Evolutionary conservation across 2,888 invertebrate genomes (phyloP).

Genomic region (Morpho deidamia): DNA sequence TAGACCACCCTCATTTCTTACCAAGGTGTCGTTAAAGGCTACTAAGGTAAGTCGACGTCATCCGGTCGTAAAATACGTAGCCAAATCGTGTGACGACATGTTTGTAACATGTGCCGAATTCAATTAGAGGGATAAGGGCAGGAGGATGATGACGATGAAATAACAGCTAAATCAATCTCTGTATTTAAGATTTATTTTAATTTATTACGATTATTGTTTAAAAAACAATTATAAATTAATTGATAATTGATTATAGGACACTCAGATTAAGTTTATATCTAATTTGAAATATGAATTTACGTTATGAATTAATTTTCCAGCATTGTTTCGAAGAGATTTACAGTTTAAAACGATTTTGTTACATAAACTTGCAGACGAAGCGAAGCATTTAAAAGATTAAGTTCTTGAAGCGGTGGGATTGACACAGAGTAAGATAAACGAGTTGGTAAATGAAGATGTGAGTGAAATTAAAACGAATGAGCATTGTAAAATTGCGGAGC

Average conservation of each 20-base stretch:
- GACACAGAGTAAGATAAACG: conserved; percentile 21
- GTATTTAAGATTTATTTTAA: no score
- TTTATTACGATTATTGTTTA: no score
- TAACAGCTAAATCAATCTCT: no score
- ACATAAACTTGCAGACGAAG: conserved; percentile 7
- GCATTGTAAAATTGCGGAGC: conserved; percentile 4
- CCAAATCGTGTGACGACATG: no score
- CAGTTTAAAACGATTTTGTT: conserved; percentile 5
- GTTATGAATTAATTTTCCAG: not conserved
- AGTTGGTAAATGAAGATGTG: conserved; percentile 9
- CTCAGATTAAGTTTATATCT: not conserved
- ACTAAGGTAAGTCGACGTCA: no score
- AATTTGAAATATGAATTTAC: not conserved
- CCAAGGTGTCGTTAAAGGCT: no score
- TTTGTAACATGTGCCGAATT: no score
- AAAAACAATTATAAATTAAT: no score
- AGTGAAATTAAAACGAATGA: conserved; percentile 12
- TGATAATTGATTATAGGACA: not conserved
- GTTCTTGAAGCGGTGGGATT: conserved; percentile 16
- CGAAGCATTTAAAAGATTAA: conserved; percentile 18
- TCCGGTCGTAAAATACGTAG: no score
- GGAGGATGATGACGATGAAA: no score
- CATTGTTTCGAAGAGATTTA: not conserved
- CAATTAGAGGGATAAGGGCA: no score
- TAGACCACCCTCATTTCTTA: no score